Evolutionary conservation across 2,113 vertebrate genomes (phyloP).

Genomic region (Circaetus cinerascens): DNA sequence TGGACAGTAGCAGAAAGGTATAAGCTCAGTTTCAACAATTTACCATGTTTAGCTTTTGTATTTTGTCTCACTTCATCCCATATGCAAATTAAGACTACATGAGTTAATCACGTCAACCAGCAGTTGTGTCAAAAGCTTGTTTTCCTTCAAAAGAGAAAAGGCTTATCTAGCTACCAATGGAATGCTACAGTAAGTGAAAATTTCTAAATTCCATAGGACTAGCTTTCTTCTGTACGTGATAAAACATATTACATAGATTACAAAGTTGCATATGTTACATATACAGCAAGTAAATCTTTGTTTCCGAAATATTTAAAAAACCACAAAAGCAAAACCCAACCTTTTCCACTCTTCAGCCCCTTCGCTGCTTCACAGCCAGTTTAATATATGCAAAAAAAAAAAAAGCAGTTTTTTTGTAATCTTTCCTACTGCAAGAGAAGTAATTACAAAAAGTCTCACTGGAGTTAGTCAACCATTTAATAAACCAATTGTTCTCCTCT

Average conservation of each 20-base stretch:
- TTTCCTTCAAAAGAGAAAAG: neutral
- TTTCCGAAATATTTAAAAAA: neutral
- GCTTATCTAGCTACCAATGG: neutral
- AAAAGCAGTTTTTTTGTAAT: no score
- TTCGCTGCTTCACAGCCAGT: neutral
- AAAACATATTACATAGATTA: no score
- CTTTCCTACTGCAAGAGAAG: neutral
- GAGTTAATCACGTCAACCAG: neutral
- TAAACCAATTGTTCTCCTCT: neutral
- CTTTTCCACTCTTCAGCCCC: neutral
- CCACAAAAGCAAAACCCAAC: rapidly evolving
- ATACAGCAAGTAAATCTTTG: neutral
- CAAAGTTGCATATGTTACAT: no score
- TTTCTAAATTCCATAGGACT: neutral
- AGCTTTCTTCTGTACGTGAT: neutral
- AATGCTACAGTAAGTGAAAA: neutral
- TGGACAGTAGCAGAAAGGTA: neutral
- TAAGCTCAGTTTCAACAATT: neutral
- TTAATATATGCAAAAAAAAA: no score
- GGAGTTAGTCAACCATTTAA: neutral
- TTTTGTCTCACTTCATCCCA: neutral
- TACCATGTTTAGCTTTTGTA: neutral
- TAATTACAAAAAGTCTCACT: neutral
- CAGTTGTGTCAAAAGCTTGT: neutral
- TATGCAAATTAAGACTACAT: neutral